phyloP scores from a whole-genome alignment of 2,888 invertebrate genomes.

The Automeris io region DNA sequence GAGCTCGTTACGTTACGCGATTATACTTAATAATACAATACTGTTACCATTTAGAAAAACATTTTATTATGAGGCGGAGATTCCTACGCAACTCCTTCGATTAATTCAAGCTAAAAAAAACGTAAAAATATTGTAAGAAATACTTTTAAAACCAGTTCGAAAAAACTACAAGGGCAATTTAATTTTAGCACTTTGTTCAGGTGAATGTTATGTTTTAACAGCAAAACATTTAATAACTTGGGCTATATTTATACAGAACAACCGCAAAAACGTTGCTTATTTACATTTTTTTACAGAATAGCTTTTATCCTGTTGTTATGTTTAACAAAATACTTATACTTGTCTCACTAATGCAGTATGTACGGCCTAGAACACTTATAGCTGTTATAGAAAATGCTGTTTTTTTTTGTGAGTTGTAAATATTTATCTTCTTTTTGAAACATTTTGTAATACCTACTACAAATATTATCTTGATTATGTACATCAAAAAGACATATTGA shows the following conservation, averaged over 20 bases:
- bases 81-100: background rate
- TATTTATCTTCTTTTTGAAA: background rate
- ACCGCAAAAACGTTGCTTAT: background rate
- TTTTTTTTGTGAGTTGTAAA: background rate
- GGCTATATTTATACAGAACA: background rate
- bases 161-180: background rate
- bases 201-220: background rate
- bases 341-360: background rate
- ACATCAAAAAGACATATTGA: background rate
- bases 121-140: background rate
- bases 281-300: too few species aligned
- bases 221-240: background rate
- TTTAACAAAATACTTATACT: background rate
- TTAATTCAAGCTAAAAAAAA: background rate
- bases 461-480: background rate
- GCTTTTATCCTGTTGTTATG: too few species aligned
- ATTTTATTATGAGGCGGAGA: background rate
- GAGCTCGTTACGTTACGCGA: background rate
- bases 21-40: background rate
- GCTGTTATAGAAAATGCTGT: too few species aligned
- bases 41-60: background rate
- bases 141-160: background rate
- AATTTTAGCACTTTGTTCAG: background rate
- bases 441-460: background rate
- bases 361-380: too few species aligned